Evolutionary conservation across 2,888 invertebrate species (phyloP), one percentile per base, ranked within the genome.

Genomic region (Pyrocoelia pectoralis): DNA sequence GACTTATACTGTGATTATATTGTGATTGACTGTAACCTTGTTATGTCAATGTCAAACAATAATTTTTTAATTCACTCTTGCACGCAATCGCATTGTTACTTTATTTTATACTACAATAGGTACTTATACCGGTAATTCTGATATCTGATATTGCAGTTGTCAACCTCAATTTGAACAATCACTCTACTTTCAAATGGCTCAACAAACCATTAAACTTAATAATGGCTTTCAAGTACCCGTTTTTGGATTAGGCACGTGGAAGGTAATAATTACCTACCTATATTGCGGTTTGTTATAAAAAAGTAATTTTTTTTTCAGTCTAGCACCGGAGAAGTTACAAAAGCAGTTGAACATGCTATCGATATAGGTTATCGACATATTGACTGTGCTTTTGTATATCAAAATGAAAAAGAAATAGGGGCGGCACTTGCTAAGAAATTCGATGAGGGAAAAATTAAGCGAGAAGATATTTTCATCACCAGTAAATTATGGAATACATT

Each of bases 401-500:
- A 86, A 13, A 87, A 90, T 15, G 90, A 90, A 72, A 85, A 86
- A 0, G 89, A 89, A 73, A 83, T 91, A 0, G 91, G 91, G 0
- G 77, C 79, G 13, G 87, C 87, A 0, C 73, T 91, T 10, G 79
- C 83, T 14, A 79, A 82, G 56, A 89, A 89, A 78, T 83, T 90
- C 1, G 72, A 78, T 0, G 86, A 88, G 48, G 88, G 89, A 0
- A 83, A 85, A 1, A 83, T 89, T 0, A 88, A 84, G 67, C 82
- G 90, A 24, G 85, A 88, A 65, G 89, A 92, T 15, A 80, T 91
- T 0, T 91, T 87, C 77, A 83, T 91, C 57, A 87, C 86, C 1
- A 87, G 87, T 65, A 91, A 91, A 79, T 73, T 88, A 0, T 88
- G 88, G 88, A 87, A 94, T 82, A 94, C 93, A 0, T 92, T 87